phyloP scores from a whole-genome alignment of 2,888 invertebrate genomes.

The Chrysopilus asiliformis region DNA sequence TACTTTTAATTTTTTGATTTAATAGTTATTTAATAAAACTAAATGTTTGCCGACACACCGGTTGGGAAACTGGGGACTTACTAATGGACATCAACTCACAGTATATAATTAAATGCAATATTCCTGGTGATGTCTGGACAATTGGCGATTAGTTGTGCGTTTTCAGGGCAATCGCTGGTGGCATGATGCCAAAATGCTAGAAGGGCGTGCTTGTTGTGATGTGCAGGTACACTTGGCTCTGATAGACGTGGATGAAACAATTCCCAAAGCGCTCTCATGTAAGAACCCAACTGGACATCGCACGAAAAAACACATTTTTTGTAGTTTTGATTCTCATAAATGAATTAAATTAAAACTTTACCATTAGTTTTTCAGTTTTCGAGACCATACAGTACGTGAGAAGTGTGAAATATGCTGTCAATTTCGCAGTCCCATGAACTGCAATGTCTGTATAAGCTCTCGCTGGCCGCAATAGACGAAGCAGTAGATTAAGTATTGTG shows the following conservation, averaged over 20 bases:
- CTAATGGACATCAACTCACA: too few relatives aligned
- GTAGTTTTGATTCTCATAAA: too few relatives aligned
- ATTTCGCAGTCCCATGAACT: slow-evolving; percentile 78
- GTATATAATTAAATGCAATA: slow-evolving; percentile 90
- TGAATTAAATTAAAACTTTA: slow-evolving; percentile 32
- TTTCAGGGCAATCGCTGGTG: slow-evolving; percentile 84
- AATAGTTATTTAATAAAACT: slow-evolving; percentile 5
- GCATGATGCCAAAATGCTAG: slow-evolving; percentile 90
- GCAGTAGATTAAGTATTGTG: slow-evolving; percentile 57
- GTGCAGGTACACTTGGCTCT: slow-evolving; percentile 87
- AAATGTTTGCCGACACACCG: slow-evolving; percentile 2
- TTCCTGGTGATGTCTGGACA: slow-evolving; percentile 83
- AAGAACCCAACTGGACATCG: slow-evolving; percentile 84
- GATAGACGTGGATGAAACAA: slow-evolving; percentile 88
- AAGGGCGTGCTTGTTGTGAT: slow-evolving; percentile 89
- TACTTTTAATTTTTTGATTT: not conserved
- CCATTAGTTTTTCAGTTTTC: slow-evolving; percentile 85
- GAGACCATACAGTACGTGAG: slow-evolving; percentile 85
- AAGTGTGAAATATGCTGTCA: slow-evolving; percentile 85
- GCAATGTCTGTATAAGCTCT: slow-evolving; percentile 76
- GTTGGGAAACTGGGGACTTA: too few relatives aligned
- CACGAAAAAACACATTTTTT: too few relatives aligned
- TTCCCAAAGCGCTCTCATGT: slow-evolving; percentile 84
- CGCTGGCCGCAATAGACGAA: slow-evolving; percentile 66
- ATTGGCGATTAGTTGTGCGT: slow-evolving; percentile 73